A percentile compares a stretch with the other conserved stretches of the same genome.
These are phyloP conservation scores for Corythornis madagascariensis DNA, from an alignment of 2,113 vertebrate genomes.

Conservation along the genomic window DNA sequence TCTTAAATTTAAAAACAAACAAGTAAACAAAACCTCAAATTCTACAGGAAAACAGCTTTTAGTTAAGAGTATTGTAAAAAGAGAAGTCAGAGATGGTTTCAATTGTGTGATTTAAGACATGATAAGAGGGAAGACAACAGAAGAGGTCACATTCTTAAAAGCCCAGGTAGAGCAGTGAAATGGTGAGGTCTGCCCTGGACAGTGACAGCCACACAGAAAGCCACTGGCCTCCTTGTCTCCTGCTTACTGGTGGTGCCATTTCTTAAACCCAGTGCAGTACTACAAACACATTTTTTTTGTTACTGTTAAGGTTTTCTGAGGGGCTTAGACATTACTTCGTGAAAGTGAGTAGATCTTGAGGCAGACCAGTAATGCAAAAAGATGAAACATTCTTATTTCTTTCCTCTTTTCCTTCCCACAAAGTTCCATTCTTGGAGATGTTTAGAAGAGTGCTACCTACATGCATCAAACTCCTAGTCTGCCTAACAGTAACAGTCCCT, in stretches of 20 bases:
- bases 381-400: neutral
- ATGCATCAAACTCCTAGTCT: neutral
- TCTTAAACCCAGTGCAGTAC: neutral
- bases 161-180: neutral
- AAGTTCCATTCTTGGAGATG: neutral
- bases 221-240: neutral
- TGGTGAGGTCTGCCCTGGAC: accelerated
- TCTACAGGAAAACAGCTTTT: neutral
- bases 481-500: neutral
- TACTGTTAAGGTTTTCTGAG: neutral
- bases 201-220: neutral
- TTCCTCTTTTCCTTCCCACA: neutral
- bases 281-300: neutral
- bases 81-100: neutral
- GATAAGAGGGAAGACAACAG: neutral
- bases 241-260: neutral
- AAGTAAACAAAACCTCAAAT: too few species aligned
- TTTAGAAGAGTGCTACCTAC: neutral
- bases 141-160: neutral
- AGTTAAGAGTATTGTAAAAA: neutral
- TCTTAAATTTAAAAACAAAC: neutral
- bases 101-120: neutral
- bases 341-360: neutral
- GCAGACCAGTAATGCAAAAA: neutral
- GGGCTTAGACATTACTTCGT: neutral